Base-by-base conservation (phyloP, 2,888 invertebrate species). In the Ischnus inquisitorius region DNA sequence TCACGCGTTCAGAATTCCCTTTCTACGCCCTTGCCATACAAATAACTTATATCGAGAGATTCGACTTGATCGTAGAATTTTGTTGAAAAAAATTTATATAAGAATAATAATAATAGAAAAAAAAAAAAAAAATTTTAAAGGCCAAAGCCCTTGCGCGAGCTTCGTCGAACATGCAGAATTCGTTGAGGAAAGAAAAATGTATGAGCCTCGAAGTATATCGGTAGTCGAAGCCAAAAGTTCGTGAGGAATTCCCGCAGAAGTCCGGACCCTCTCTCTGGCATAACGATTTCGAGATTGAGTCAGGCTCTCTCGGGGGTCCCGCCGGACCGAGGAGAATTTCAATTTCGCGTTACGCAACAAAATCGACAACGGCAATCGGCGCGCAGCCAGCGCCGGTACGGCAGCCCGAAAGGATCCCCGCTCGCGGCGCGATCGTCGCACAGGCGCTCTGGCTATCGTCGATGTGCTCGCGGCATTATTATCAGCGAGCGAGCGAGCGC, bases 271-370 rank as follows among this genome's bases (percentile, higher is more conserved):
- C 51, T 69, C 72, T 64, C 67, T 79, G 68, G 82, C 81, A 76
- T 83, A 87, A 84, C 82, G 82, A 78, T 77, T 85, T 80, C 74
- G 60, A 84, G 84, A 85, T 87, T 85, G 83, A 85, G 85, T 82
- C 80, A 79, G 84, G 79, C 72, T 75, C 65, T 77, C 54, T n/a
- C n/a, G n/a, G 51, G 39, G 69, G 57, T 76, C 68, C 64, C 64
- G 72, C 60, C 72, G 77, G 80, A 78, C 77, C 75, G 78, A 74
- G 12, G 69, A 80, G 85, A 85, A 85, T 85, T 83, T 78, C 67
- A 85, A 85, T 83, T 85, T 81, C 68, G 81, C 71, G 65, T 83
- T 85, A 77, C 83, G 83, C 78, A 83, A 83, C 82, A 57, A 34
- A 34, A 83, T 83, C 62, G 80, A 77, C 74, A 65, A 19, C 64